A percentile compares a stretch with the other conserved stretches of the same genome.
Conservation (phyloP, 2,888 invertebrate species). For the Troilus luridus region DNA sequence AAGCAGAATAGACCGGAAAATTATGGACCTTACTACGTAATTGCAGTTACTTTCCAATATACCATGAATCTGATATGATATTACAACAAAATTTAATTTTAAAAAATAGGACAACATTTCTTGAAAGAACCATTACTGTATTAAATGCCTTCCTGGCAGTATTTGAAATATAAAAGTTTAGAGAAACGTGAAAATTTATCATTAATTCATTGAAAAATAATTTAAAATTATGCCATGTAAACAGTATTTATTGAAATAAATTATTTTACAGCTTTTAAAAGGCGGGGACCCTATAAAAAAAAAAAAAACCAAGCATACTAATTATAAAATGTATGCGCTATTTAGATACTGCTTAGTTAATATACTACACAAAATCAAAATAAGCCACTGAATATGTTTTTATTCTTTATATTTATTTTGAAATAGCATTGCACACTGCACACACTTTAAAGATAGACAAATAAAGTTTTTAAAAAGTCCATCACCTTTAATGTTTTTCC, state of each 20-base stretch:
- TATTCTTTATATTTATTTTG: not conserved
- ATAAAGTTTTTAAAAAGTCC: not conserved
- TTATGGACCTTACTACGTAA: too few relatives aligned
- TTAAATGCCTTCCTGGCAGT: too few relatives aligned
- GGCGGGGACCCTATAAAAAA: conserved; percentile 16
- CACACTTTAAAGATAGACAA: conserved; percentile 12
- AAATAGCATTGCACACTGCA: conserved; percentile 45
- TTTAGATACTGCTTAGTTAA: not conserved
- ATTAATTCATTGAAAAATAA: not conserved
- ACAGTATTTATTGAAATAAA: not conserved
- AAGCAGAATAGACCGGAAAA: too few relatives aligned
- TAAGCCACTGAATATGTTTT: not conserved
- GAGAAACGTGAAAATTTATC: too few relatives aligned
- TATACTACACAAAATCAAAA: not conserved
- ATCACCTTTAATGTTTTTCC: conserved; percentile 44
- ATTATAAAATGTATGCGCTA: not conserved
- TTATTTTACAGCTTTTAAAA: not conserved
- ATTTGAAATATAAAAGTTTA: too few relatives aligned
- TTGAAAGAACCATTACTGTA: too few relatives aligned
- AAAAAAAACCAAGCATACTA: not conserved
- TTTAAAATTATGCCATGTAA: not conserved
- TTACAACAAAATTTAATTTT: too few relatives aligned
- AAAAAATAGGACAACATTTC: too few relatives aligned
- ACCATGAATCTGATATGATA: too few relatives aligned
- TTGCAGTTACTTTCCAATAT: too few relatives aligned